Base-by-base conservation (phyloP, 2,888 invertebrate genomes). In the Campaea margaritaria region DNA sequence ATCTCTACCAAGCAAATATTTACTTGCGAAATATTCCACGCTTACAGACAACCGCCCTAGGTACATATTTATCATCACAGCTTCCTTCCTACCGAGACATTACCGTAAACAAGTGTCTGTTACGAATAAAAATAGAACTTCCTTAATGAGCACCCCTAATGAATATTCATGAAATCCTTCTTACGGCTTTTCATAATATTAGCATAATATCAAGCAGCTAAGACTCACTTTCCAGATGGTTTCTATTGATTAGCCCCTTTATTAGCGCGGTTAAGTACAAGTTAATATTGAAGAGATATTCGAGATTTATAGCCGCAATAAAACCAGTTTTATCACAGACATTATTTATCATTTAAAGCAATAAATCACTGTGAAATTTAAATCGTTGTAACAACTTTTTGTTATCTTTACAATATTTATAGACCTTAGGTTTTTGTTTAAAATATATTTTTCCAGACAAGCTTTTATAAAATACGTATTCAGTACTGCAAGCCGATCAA, bases 111-210 rank as follows among this genome's bases (percentile, higher is more conserved):
- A 57, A 62, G 57, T 57, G 53, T 58, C 62, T 57, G 52, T 57
- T 62, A 47, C 60, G 51, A 61, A 62, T 58, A 63, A 64, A 76
- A 70, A 68, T 67, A 69, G 67, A 70, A 68, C 60, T 72, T 73
- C 71, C 72, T 60, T 72, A 75, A 76, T 73, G 74, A 74, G 64
- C 67, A 63, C 43, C 21, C 38, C 50, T 62, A 55, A 66, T 78
- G 75, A 78, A 78, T 78, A 78, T 78, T 75, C 79, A 78, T 73
- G 57, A 70, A 63, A 58, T 67, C 28, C 49, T 64, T 70, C 51
- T 63, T 69, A 75, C 69, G 72, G 72, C 68, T 75, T 73, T 74
- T 76, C 75, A 73, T 70, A 73, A 75, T 66, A 78, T 78, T 78
- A 67, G 70, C 79, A 78, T 78, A 75, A 73, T 73, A 67, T 69